Base-by-base conservation (phyloP, 2,797 vertebrate genomes). In the Sciurus vulgaris region DNA sequence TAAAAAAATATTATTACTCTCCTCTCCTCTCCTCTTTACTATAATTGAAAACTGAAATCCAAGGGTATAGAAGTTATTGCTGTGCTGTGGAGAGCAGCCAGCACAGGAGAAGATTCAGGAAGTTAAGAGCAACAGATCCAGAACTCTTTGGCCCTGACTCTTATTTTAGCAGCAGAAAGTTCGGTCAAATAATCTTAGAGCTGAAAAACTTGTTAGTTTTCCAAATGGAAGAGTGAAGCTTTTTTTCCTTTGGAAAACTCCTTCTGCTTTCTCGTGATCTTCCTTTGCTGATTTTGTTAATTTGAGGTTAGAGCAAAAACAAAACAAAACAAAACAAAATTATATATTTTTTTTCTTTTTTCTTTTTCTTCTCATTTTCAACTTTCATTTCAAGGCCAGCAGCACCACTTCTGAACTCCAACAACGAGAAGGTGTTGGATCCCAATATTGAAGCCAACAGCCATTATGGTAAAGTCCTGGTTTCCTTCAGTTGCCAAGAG, bases 401-500 rank as follows among this genome's bases (percentile, higher is more conserved):
- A 72, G 96, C 51, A 76, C 97, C 98, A 63, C 84, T 98, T 97
- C 90, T 98, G 96, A 98, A 97, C 89, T 96, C 97, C 63, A 93
- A 97, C 94, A 98, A 5, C 30, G 98, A 98, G 91, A 99, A 98
- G 96, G 67, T 97, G 77, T 94, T 98, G 13, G 97, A 98, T 91
- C 94, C 97, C 84, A 92, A 73, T 33, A 81, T 96, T 7, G 98
- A 98, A 96, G 98, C 97, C 85, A 97, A 95, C 90, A 97, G 84
- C 49, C 98, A 98, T 93, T 98, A 98, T 20, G 98, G 98, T 99
- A 98, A 69, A 72, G 69, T 96, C 95, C 24, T 76, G 11, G 12
- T 73, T 83, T 95, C 54, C 44, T 44, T 44, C 17, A 12, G 5
- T 84, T 74, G 24, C 61, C 72, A 47, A 93, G 17, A 49, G 17